Conservation (phyloP, 2,113 vertebrate genomes). For the Malurus alboscapulatus region DNA sequence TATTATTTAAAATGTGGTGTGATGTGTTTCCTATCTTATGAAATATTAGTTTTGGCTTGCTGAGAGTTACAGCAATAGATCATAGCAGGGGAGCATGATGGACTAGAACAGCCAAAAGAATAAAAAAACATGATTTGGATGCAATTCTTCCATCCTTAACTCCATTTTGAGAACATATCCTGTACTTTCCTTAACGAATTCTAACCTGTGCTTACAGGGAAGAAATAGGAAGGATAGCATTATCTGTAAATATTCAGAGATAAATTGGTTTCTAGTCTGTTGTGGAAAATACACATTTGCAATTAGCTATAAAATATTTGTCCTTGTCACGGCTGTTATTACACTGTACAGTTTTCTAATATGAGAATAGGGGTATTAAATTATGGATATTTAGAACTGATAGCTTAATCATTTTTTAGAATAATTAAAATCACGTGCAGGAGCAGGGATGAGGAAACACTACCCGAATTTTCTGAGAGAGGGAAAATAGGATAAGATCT, state of each 20-base stretch:
- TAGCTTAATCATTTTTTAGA: background rate
- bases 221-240: background rate
- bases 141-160: background rate
- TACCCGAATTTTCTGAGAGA: background rate
- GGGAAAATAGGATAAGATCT: background rate
- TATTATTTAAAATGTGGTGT: background rate
- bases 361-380: background rate
- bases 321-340: background rate
- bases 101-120: background rate
- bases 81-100: background rate
- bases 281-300: background rate
- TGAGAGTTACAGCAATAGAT: background rate
- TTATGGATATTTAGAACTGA: background rate
- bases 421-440: fast-evolving
- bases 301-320: background rate
- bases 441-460: background rate
- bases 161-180: background rate
- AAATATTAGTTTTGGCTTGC: background rate
- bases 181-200: background rate
- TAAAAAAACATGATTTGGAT: background rate
- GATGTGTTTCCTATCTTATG: background rate
- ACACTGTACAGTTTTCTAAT: background rate
- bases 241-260: background rate
- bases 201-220: background rate
- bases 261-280: background rate